Evolutionary conservation across 2,888 invertebrate species (phyloP).

Genomic region (Limnephilus marmoratus): DNA sequence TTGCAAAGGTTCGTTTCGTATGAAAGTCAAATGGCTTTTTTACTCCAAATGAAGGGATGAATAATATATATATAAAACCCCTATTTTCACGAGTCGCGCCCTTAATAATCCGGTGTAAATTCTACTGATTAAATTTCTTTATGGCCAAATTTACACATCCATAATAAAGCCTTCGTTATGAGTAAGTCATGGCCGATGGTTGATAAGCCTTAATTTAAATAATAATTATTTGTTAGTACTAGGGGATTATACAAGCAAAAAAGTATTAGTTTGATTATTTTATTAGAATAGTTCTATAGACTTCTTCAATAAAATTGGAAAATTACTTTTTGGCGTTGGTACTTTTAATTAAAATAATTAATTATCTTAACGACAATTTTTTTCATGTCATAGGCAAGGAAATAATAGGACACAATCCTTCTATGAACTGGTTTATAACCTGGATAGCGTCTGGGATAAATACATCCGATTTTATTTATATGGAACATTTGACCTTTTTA

Average conservation of each 20-base stretch:
- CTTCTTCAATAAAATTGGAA: neutral
- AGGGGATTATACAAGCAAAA: neutral
- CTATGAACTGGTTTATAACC: no score
- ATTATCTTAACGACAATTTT: no score
- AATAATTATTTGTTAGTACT: neutral
- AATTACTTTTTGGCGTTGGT: no score
- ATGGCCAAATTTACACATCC: neutral
- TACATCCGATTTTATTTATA: no score
- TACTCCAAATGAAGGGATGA: neutral
- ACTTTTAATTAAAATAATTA: no score
- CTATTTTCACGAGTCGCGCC: neutral
- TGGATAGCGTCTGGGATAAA: no score
- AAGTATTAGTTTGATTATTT: neutral
- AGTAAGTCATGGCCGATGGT: neutral
- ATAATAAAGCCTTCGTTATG: neutral
- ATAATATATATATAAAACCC: neutral
- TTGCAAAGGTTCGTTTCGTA: neutral
- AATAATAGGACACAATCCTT: no score
- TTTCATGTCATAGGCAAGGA: no score
- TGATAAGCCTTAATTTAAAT: neutral
- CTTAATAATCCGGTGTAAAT: conserved; percentile 16
- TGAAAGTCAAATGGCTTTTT: neutral
- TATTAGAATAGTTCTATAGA: neutral
- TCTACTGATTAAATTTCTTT: neutral
- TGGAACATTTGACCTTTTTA: no score